Conservation (phyloP, 2,797 vertebrate species). For the Scolopax rusticola region DNA sequence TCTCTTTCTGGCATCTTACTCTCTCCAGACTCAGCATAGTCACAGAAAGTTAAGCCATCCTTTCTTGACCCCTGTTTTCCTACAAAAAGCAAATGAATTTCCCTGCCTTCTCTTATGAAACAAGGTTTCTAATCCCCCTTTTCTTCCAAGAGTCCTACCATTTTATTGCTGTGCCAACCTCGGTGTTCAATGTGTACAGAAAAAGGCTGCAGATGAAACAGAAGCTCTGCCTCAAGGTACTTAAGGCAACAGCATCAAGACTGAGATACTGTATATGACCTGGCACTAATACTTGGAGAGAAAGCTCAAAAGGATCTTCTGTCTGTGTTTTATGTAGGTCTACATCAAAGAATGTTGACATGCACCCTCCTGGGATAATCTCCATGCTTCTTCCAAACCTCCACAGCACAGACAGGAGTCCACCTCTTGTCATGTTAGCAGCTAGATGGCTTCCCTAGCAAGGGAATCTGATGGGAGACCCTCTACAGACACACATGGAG, state of each 20-base stretch:
- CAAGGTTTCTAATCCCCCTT: neutral
- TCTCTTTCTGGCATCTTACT: neutral
- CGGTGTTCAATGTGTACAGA: neutral
- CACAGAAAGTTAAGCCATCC: neutral
- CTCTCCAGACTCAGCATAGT: neutral
- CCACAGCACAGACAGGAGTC: neutral
- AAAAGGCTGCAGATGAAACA: neutral
- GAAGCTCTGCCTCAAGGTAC: neutral
- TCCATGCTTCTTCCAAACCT: neutral
- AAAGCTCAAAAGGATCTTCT: neutral
- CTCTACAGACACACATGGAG: neutral
- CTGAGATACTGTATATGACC: neutral
- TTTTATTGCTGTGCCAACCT: neutral
- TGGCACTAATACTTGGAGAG: neutral
- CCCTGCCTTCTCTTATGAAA: neutral
- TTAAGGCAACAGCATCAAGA: neutral
- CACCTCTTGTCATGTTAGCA: neutral
- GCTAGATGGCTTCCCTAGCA: neutral
- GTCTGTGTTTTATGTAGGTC: neutral
- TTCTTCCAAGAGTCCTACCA: neutral
- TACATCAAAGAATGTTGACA: neutral
- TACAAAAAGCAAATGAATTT: neutral
- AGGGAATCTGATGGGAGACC: neutral
- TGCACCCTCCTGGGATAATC: rapidly evolving
- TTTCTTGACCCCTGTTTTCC: neutral